A percentile compares a stretch with the other conserved stretches of the same genome.
These are phyloP conservation scores for Eulemur macaco DNA, from an alignment of 2,113 vertebrate genomes.

Conservation along the genomic window DNA sequence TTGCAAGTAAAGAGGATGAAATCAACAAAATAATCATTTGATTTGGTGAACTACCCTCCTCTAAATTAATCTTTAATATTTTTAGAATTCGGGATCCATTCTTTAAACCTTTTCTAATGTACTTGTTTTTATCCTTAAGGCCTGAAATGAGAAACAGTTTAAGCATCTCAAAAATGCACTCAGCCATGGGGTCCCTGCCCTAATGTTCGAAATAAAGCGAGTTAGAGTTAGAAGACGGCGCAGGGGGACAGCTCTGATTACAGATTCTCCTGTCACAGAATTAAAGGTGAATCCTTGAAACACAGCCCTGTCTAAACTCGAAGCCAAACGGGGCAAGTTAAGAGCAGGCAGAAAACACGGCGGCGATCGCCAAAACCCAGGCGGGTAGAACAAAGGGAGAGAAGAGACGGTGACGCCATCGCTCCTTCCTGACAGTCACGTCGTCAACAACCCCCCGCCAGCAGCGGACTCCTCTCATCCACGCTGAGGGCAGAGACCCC, in stretches of 20 bases:
- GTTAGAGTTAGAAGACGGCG: background rate
- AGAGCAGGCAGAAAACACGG: constrained; percentile 8
- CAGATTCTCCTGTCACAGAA: background rate
- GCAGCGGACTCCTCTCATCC: constrained; percentile 52
- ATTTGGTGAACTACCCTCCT: background rate
- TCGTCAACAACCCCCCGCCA: constrained; percentile 53
- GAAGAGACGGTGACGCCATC: background rate
- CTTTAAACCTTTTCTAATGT: background rate
- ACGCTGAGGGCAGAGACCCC: constrained; percentile 53
- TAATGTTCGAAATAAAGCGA: background rate
- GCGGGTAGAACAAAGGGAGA: background rate
- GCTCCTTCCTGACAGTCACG: background rate
- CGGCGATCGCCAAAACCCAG: constrained; percentile 44
- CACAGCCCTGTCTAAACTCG: constrained; percentile 23
- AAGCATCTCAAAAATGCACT: background rate
- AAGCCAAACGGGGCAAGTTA: constrained; percentile 7
- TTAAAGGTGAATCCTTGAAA: constrained; percentile 41
- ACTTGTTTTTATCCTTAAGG: background rate
- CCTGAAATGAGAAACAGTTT: background rate
- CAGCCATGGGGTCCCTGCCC: background rate
- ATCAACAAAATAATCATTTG: background rate
- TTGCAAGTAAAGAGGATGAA: background rate
- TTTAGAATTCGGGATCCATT: background rate
- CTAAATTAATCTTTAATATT: background rate
- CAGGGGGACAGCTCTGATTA: background rate